Percentiles rank a stretch among this genome's conserved stretches.
Conservation (phyloP, 1,140 invertebrate genomes). For the Drosophila oshimai region DNA sequence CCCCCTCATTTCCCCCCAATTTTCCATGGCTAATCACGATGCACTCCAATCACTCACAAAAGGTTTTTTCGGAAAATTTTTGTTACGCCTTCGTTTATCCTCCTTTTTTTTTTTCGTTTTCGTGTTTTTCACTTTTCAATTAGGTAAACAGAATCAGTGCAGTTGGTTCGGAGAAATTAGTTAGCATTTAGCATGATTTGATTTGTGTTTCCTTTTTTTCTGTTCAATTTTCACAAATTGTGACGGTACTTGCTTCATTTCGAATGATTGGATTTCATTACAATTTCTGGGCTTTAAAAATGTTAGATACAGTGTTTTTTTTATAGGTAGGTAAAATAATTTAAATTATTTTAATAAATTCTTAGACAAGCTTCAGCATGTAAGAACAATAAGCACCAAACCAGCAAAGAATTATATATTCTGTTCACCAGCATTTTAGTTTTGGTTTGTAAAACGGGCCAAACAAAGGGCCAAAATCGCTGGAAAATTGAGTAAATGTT, state of each 20-base stretch:
- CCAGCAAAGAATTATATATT: too few species aligned
- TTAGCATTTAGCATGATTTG: conserved; percentile 4
- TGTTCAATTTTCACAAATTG: not conserved
- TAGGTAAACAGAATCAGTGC: conserved; percentile 17
- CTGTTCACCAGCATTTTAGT: too few species aligned
- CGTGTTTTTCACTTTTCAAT: conserved; percentile 28
- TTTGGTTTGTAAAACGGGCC: too few species aligned
- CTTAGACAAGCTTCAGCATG: too few species aligned
- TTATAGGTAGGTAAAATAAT: not conserved
- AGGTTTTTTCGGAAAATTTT: conserved; percentile 7
- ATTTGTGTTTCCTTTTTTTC: conserved; percentile 1
- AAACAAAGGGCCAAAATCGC: conserved; percentile 51
- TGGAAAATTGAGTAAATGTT: conserved; percentile 63
- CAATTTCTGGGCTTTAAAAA: too few species aligned
- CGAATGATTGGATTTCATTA: not conserved
- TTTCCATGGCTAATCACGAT: conserved; percentile 27
- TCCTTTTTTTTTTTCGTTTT: conserved; percentile 4
- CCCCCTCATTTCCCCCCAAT: not conserved
- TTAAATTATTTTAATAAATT: too few species aligned
- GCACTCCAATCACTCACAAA: conserved; percentile 39
- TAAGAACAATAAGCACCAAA: too few species aligned
- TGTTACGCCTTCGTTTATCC: not conserved
- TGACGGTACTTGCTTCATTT: not conserved
- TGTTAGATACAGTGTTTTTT: too few species aligned
- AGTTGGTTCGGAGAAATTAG: conserved; percentile 27